phyloP scores from a whole-genome alignment of 2,797 vertebrate species.

The Sternotherus odoratus region DNA sequence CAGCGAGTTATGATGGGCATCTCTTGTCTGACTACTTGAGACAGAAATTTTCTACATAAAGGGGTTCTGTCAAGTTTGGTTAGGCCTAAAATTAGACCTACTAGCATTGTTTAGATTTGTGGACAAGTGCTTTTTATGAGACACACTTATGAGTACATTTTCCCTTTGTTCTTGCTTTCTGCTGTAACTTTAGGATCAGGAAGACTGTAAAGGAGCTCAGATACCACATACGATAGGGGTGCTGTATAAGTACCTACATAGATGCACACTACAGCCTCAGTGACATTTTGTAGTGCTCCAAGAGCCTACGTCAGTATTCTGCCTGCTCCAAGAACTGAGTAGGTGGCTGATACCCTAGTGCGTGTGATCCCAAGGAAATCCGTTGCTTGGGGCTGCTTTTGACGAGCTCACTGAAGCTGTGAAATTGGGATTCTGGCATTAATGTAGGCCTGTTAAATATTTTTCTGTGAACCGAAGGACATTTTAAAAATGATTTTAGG shows the following conservation, averaged over 20 bases:
- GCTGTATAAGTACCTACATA: neutral
- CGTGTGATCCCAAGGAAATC: neutral
- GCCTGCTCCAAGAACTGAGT: neutral
- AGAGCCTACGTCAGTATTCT: neutral
- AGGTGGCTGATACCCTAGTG: neutral
- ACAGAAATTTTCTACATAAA: neutral
- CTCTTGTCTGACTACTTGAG: neutral
- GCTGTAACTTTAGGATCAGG: neutral
- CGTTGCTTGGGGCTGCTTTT: neutral
- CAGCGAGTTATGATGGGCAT: neutral
- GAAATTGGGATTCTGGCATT: neutral
- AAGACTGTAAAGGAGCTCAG: neutral
- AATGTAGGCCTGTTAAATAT: neutral
- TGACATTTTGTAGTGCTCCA: neutral
- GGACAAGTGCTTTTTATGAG: neutral
- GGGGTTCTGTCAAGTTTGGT: neutral
- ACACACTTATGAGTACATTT: neutral
- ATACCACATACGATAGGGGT: neutral
- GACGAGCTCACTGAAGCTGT: neutral
- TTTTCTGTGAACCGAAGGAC: constrained; percentile 8
- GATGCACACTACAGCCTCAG: neutral
- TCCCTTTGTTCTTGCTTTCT: neutral
- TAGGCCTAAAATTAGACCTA: neutral
- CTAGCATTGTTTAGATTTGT: neutral
- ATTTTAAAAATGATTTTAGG: neutral